phyloP scores from a whole-genome alignment of 1,140 invertebrate species.

The Planococcus citri region DNA sequence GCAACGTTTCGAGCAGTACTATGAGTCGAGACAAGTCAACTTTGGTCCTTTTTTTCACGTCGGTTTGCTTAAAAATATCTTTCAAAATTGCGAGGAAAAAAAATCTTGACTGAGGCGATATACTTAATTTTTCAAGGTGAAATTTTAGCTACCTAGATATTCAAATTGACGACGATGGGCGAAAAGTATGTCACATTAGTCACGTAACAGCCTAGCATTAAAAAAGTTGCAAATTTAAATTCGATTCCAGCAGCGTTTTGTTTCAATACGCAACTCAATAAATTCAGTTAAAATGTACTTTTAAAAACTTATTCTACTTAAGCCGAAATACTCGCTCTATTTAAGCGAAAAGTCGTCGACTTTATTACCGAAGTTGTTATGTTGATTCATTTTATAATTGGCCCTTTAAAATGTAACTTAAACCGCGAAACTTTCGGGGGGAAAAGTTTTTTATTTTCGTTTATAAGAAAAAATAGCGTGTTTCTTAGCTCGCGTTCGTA shows the following conservation, averaged over 20 bases:
- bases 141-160: too few species aligned
- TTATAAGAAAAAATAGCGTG: constrained; percentile 4
- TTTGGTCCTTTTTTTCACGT: too few species aligned
- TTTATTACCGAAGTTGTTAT: constrained; percentile 7
- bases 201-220: neutral
- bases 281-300: neutral
- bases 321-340: neutral
- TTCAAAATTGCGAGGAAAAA: too few species aligned
- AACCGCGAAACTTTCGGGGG: constrained; percentile 5
- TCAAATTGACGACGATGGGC: too few species aligned
- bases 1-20: too few species aligned
- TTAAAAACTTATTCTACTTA: constrained; percentile 8
- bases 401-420: constrained; percentile 7
- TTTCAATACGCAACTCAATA: neutral
- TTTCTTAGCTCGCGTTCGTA: neutral
- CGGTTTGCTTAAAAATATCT: too few species aligned
- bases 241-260: neutral
- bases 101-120: too few species aligned
- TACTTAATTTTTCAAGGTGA: neutral
- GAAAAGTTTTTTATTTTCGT: constrained; percentile 5
- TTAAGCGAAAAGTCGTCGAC: constrained; percentile 6
- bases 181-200: neutral
- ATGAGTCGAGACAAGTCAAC: too few species aligned
- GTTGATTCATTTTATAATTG: constrained; percentile 8
- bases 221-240: neutral